phyloP scores from a whole-genome alignment of 2,888 invertebrate species.

The Rhyacophila evoluta region DNA sequence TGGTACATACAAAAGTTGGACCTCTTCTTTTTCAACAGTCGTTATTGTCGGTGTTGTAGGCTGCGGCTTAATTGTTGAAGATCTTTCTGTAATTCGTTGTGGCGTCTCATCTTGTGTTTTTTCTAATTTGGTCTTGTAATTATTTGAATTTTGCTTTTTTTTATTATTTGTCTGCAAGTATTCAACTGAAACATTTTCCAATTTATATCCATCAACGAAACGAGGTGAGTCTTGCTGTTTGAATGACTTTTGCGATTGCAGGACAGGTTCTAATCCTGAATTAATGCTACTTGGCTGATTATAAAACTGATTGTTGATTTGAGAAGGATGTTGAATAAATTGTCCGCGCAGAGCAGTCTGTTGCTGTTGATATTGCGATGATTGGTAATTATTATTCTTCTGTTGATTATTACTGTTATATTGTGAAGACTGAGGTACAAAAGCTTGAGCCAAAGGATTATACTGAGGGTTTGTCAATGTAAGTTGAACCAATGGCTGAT shows the following conservation, averaged over 20 bases:
- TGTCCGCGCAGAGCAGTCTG: constrained; percentile 34
- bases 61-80: constrained; percentile 36
- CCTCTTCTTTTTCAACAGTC: constrained; percentile 73
- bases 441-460: constrained; percentile 49
- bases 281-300: constrained; percentile 30
- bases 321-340: constrained; percentile 41
- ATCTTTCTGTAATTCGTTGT: constrained; percentile 44
- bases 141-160: constrained; percentile 61
- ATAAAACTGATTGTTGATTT: constrained; percentile 52
- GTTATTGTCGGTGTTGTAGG: constrained; percentile 54
- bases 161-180: constrained; percentile 54
- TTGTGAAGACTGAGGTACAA: constrained; percentile 36
- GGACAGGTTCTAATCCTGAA: constrained; percentile 1
- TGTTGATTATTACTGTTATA: constrained; percentile 40
- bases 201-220: constrained; percentile 65
- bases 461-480: constrained; percentile 44
- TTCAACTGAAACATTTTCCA: constrained; percentile 61
- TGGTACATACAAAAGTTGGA: constrained; percentile 86
- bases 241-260: constrained; percentile 25
- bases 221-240: constrained; percentile 25
- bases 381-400: constrained; percentile 11
- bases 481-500: constrained; percentile 47
- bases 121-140: constrained; percentile 60
- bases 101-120: constrained; percentile 57
- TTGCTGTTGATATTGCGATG: constrained; percentile 30